A percentile compares a stretch with the other conserved stretches of the same genome.
These are phyloP conservation scores for Meloe dianella DNA, from an alignment of 2,888 invertebrate species.

Conservation along the genomic window DNA sequence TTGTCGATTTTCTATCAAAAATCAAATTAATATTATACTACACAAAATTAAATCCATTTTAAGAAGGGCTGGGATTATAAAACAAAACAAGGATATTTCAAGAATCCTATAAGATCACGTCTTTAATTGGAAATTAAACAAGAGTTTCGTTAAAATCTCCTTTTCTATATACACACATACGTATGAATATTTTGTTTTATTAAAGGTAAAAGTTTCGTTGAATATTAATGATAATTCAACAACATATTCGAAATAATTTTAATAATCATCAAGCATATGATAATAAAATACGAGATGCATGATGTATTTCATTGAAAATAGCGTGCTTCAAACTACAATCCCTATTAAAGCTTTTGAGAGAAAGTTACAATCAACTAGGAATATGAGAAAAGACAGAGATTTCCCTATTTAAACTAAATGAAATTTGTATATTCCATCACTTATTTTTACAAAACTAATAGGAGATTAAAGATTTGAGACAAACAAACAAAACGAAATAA, in stretches of 20 bases:
- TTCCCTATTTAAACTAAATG: background rate
- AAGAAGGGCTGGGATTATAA: background rate
- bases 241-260: background rate
- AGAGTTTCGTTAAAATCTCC: background rate
- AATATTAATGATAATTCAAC: background rate
- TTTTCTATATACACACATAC: background rate
- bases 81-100: background rate
- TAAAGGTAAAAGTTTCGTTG: background rate
- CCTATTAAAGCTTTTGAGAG: conserved; percentile 6
- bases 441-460: background rate
- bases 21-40: background rate
- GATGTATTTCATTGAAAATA: conserved; percentile 2
- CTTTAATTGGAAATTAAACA: background rate
- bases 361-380: conserved; percentile 7
- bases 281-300: conserved; percentile 6
- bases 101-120: background rate
- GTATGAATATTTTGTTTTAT: background rate
- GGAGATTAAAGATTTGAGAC: background rate
- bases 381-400: conserved; percentile 6
- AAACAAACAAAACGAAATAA: background rate
- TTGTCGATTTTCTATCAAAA: background rate
- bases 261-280: background rate
- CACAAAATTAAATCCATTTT: background rate
- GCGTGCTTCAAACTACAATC: conserved; percentile 1
- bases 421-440: background rate